These are phyloP conservation scores for Prochilodus magdalenae DNA, from an alignment of 2,113 vertebrate species.

Conservation along the genomic window DNA sequence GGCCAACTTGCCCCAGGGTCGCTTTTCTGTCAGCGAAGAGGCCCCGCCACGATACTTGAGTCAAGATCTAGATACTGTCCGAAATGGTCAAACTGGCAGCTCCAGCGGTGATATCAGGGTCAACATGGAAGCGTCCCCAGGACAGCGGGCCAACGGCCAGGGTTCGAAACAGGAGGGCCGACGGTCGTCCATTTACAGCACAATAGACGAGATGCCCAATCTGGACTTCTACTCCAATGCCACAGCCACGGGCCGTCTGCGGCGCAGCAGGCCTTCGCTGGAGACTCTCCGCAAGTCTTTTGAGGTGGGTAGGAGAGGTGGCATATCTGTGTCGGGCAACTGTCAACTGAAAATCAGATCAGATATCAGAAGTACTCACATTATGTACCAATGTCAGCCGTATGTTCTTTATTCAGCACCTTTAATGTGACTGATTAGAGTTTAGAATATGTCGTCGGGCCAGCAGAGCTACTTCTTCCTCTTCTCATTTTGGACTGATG, in stretches of 20 bases:
- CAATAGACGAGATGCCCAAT: slow-evolving; percentile 64
- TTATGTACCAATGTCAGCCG: no score
- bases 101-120: slow-evolving; percentile 7
- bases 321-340: no score
- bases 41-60: slow-evolving; percentile 52
- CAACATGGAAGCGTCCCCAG: slow-evolving; percentile 13
- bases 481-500: no score
- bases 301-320: slow-evolving; percentile 45
- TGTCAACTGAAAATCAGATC: no score
- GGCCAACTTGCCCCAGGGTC: neutral
- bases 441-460: no score
- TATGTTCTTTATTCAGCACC: no score
- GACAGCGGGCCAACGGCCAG: slow-evolving; percentile 36
- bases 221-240: slow-evolving; percentile 69
- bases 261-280: slow-evolving; percentile 62
- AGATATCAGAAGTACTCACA: no score
- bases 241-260: slow-evolving; percentile 41
- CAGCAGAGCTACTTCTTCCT: no score
- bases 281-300: slow-evolving; percentile 67
- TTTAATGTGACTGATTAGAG: no score
- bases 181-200: slow-evolving; percentile 72
- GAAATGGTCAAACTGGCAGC: neutral
- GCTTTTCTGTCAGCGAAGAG: slow-evolving; percentile 56
- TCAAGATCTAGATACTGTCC: neutral
- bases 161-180: slow-evolving; percentile 56